Conservation (phyloP, 2,797 vertebrate genomes). For the Anas georgica region DNA sequence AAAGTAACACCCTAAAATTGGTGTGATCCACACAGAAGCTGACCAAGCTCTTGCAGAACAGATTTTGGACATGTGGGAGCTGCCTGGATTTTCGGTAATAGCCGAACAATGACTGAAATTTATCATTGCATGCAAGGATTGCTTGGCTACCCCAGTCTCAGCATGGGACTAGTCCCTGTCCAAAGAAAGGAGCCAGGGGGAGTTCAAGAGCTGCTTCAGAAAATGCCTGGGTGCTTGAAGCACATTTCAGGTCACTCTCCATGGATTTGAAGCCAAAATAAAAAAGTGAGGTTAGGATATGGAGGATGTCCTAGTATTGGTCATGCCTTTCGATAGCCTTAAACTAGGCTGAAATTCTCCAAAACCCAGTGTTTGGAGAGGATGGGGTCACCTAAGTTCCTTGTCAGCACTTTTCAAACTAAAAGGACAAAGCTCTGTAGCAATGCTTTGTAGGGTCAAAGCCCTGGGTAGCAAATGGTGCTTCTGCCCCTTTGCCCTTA, state of each 20-base stretch:
- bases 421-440: accelerated
- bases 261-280: not conserved
- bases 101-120: not conserved
- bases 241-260: not conserved
- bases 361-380: not conserved
- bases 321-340: not conserved
- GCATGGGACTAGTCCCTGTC: not conserved
- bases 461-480: not conserved
- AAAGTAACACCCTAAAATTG: not conserved
- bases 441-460: not conserved
- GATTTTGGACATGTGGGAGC: not conserved
- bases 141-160: not conserved
- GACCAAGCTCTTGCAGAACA: not conserved
- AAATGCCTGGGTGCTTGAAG: not conserved
- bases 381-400: not conserved
- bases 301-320: not conserved
- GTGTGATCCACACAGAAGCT: not conserved
- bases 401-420: not conserved
- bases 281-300: not conserved
- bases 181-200: not conserved
- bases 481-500: not conserved
- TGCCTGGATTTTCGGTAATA: not conserved
- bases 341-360: not conserved
- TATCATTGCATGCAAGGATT: not conserved
- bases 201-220: not conserved